Evolutionary conservation across 2,113 vertebrate species (phyloP).

Genomic region (Glaucomys volans): DNA sequence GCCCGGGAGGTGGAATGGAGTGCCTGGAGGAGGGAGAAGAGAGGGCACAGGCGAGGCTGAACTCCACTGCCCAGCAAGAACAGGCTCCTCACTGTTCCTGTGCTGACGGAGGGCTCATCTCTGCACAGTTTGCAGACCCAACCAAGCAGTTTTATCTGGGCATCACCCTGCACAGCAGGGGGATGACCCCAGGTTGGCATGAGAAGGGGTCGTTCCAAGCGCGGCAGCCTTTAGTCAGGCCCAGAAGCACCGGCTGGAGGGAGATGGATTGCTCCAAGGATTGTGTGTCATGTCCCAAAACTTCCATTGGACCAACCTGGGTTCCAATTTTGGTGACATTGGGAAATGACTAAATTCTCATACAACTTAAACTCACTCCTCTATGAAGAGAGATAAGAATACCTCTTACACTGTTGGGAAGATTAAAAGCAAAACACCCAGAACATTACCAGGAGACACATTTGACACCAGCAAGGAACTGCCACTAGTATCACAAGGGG

Average conservation of each 20-base stretch:
- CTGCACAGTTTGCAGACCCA: neutral
- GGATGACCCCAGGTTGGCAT: neutral
- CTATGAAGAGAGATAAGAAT: neutral
- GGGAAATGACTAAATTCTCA: neutral
- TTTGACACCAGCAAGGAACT: neutral
- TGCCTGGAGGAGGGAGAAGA: neutral
- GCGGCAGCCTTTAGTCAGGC: accelerated
- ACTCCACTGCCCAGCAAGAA: no score
- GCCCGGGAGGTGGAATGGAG: neutral
- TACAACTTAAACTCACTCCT: neutral
- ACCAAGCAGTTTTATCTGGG: neutral
- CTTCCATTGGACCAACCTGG: neutral
- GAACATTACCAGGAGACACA: no score
- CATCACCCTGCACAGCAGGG: neutral
- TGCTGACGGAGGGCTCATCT: neutral
- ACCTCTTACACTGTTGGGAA: neutral
- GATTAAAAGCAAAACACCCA: neutral
- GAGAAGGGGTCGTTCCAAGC: neutral
- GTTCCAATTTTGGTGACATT: neutral
- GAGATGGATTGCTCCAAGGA: accelerated
- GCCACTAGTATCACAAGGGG: neutral
- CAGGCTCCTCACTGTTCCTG: neutral
- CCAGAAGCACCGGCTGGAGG: accelerated
- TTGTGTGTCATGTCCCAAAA: no score
- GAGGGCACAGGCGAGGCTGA: neutral